Percentiles rank a stretch among this genome's conserved stretches.
phyloP scores from a whole-genome alignment of 2,888 invertebrate genomes.

The Beris morrisii region DNA sequence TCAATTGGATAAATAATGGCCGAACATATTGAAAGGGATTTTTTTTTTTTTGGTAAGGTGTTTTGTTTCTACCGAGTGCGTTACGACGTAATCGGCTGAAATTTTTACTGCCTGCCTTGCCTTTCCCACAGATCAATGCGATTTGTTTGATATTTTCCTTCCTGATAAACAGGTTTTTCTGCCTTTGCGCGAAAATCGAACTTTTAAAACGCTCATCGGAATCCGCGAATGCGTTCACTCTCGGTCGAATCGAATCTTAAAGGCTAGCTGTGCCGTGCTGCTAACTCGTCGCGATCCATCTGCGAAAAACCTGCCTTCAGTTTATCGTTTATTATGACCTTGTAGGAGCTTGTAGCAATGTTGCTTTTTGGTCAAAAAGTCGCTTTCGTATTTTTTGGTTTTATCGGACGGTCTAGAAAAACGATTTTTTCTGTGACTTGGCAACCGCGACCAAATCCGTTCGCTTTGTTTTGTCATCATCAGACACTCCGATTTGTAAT shows the following conservation, averaged over 20 bases:
- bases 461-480: not conserved
- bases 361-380: conserved; percentile 18
- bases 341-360: conserved; percentile 9
- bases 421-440: conserved; percentile 1
- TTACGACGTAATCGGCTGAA: too few species aligned
- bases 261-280: too few species aligned
- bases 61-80: too few species aligned
- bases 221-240: too few species aligned
- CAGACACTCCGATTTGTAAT: conserved; percentile 9
- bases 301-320: not conserved
- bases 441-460: conserved; percentile 12
- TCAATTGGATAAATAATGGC: too few species aligned
- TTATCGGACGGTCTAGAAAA: conserved; percentile 6
- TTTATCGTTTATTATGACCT: conserved; percentile 15
- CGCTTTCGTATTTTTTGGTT: conserved; percentile 9
- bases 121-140: too few species aligned
- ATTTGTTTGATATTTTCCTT: conserved; percentile 11
- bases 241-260: too few species aligned
- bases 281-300: not conserved
- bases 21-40: too few species aligned
- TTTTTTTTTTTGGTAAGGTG: too few species aligned
- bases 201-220: too few species aligned
- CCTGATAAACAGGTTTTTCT: not conserved
- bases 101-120: too few species aligned
- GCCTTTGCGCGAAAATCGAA: too few species aligned